A percentile compares a stretch with the other conserved stretches of the same genome.
Conservation (phyloP, 2,113 vertebrate genomes). For the Crocuta crocuta region DNA sequence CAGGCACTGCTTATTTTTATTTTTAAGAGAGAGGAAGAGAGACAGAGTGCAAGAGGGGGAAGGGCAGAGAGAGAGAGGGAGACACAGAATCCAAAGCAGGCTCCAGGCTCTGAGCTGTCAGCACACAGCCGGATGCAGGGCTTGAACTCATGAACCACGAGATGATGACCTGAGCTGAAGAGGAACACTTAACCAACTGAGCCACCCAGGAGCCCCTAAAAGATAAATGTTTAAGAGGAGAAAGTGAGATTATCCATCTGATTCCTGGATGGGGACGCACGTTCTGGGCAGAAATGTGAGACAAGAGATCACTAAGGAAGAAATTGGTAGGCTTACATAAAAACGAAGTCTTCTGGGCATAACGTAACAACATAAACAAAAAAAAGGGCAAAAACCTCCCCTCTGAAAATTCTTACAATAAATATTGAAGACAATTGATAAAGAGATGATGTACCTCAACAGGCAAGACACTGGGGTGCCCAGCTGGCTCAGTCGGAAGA, state of each 20-base stretch:
- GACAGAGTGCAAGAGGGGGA: no score
- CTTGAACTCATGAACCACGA: no score
- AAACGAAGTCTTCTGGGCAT: background rate
- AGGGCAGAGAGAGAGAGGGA: no score
- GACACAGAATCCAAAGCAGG: no score
- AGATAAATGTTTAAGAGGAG: background rate
- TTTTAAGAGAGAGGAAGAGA: no score
- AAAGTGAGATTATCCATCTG: background rate
- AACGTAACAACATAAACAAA: constrained; percentile 17
- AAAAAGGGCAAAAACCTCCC: background rate
- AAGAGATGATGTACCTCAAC: background rate
- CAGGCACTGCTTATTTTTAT: no score
- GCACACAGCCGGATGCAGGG: no score
- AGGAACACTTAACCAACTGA: no score
- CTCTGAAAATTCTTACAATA: background rate
- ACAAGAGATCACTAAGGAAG: background rate
- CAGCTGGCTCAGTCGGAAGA: background rate
- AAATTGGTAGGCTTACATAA: background rate
- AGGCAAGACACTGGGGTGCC: background rate
- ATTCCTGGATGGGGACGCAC: background rate
- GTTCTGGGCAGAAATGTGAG: background rate
- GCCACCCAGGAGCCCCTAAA: background rate
- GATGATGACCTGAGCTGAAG: no score
- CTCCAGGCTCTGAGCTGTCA: no score
- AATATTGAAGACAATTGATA: background rate